Conservation (phyloP, 2,888 invertebrate genomes). For the Aphodius sticticus region DNA sequence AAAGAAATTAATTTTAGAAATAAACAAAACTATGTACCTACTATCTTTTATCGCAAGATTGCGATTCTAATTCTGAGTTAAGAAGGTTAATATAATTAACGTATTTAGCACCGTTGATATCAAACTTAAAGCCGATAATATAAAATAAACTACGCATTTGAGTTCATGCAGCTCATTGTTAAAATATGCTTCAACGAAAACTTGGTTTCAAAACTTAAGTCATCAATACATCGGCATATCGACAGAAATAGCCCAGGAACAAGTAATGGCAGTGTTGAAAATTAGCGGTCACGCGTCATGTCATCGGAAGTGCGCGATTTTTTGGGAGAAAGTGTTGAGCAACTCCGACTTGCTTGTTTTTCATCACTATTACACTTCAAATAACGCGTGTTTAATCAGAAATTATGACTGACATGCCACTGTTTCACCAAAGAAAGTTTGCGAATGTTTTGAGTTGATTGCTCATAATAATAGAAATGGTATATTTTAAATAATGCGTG, state of each 20-base stretch:
- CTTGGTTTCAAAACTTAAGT: not conserved
- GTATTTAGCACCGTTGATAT: too few relatives aligned
- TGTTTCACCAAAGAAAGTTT: conserved; percentile 4
- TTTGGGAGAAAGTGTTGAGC: not conserved
- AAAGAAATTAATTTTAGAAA: too few relatives aligned
- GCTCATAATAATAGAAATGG: not conserved
- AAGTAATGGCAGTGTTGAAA: not conserved
- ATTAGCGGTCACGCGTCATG: not conserved
- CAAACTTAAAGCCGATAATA: too few relatives aligned
- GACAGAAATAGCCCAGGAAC: not conserved
- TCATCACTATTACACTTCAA: not conserved
- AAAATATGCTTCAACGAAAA: not conserved
- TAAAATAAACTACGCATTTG: too few relatives aligned
- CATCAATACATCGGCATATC: not conserved
- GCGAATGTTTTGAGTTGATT: not conserved
- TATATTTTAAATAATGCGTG: not conserved
- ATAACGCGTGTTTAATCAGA: not conserved
- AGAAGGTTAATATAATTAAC: too few relatives aligned
- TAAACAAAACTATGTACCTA: too few relatives aligned
- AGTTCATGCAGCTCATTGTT: not conserved
- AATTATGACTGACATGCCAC: not conserved
- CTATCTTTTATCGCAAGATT: too few relatives aligned
- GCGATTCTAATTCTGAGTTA: too few relatives aligned
- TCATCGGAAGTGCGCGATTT: not conserved
- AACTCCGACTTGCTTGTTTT: not conserved